These are phyloP conservation scores for Mormyrus proboscirostris DNA, from an alignment of 2,797 vertebrate genomes.

Conservation along the genomic window DNA sequence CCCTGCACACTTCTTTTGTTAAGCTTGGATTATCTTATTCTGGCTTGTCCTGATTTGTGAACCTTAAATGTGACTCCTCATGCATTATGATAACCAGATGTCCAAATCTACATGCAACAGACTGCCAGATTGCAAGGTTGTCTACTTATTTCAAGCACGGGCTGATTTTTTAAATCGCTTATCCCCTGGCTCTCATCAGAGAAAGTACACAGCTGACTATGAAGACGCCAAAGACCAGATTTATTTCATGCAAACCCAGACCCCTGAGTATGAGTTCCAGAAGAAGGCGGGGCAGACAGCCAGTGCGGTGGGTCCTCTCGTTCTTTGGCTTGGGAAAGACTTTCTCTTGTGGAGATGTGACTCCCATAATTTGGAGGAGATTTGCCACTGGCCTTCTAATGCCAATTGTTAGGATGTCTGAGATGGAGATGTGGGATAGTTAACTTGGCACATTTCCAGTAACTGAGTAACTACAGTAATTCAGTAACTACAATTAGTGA, in stretches of 20 bases:
- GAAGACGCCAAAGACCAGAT: slow-evolving; percentile 90
- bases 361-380: background rate
- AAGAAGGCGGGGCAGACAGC: slow-evolving; percentile 72
- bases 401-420: background rate
- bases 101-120: background rate
- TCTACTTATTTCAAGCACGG: background rate
- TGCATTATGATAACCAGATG: background rate
- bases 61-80: background rate
- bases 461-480: background rate
- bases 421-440: background rate
- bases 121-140: background rate
- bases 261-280: slow-evolving; percentile 79
- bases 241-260: slow-evolving; percentile 96
- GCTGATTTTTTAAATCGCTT: too few relatives aligned
- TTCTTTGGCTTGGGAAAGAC: background rate
- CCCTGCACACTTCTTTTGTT: background rate
- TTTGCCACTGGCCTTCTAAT: background rate
- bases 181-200: slow-evolving; percentile 59
- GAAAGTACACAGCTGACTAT: slow-evolving; percentile 79
- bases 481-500: background rate
- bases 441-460: background rate
- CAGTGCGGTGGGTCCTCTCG: slow-evolving; percentile 68
- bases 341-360: background rate
- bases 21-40: background rate
- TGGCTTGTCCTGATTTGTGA: background rate